A percentile compares a stretch with the other conserved stretches of the same genome.
Conservation (phyloP, 2,888 invertebrate genomes). For the Andrena flavipes region DNA sequence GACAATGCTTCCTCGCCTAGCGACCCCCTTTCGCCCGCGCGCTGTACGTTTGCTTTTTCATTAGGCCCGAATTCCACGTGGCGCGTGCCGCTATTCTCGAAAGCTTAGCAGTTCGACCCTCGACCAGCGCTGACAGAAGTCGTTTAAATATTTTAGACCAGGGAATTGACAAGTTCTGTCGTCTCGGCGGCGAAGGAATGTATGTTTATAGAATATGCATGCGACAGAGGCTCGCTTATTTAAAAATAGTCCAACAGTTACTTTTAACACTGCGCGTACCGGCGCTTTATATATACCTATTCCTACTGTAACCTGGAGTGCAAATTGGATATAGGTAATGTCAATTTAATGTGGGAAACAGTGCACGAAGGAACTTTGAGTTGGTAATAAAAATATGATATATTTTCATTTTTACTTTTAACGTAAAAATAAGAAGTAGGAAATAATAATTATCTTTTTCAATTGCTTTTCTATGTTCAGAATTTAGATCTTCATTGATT, state of each 20-base stretch:
- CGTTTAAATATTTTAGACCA: slow-evolving; percentile 44
- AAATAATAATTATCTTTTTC: too few species aligned
- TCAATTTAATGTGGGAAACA: too few species aligned
- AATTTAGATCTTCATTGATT: too few species aligned
- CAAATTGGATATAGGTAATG: too few species aligned
- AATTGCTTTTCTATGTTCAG: too few species aligned
- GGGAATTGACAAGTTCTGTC: not conserved
- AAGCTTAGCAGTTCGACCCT: slow-evolving; percentile 30
- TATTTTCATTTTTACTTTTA: too few species aligned
- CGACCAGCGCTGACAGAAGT: slow-evolving; percentile 18
- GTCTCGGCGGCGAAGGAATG: not conserved
- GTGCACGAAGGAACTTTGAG: too few species aligned
- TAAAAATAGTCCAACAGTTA: not conserved
- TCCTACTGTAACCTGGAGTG: too few species aligned
- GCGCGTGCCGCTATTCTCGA: slow-evolving; percentile 72
- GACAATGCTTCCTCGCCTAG: slow-evolving; percentile 63
- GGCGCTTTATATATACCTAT: too few species aligned
- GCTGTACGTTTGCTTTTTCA: slow-evolving; percentile 77
- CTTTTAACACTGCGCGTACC: too few species aligned
- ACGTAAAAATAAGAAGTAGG: too few species aligned
- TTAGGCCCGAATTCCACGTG: slow-evolving; percentile 75
- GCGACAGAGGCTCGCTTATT: not conserved
- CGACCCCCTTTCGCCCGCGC: slow-evolving; percentile 29
- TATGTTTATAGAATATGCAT: not conserved
- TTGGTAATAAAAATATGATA: too few species aligned